Evolutionary conservation across 1,140 invertebrate genomes (phyloP), one percentile per base, ranked within the genome.

Genomic region (Daktulosphaira vitifoliae): DNA sequence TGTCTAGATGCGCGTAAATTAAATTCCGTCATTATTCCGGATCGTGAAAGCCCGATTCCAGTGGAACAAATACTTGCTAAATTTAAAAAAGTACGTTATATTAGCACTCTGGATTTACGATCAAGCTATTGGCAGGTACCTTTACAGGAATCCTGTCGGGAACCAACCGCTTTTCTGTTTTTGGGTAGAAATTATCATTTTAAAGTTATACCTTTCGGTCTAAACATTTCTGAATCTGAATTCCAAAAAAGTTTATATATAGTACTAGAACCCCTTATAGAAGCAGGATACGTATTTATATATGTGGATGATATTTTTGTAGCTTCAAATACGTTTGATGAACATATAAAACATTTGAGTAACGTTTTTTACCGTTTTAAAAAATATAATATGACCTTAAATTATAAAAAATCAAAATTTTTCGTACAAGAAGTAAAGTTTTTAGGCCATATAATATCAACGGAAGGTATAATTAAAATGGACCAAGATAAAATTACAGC

Each of bases 1-100:
- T 53, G 51, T 22, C 6, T 53, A 37, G 51, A 53, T 6, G 51
- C 51, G 11, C 51, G 51, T 22, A 26, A 18, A 13, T 29, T 52
- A 20, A 52, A 52, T 16, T 5, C 23, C 18, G 4, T 38, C 16
- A 53, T 53, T 22, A 18, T 53, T 7, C 51, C 51, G 6, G 20
- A 16, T 2, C 26, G 11, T 5, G 29, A 53, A 20, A 3, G 26
- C 3, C 37, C 51, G 2, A 11, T 18, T 13, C 51, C 33, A 15
- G 7, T 53, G 1, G 33, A 53, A 13, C 26, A 53, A 15, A 0
- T 38, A 11, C 20, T 53, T 5, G 51, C 51, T 22, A 26, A 29
- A 9, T 51, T 51, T 2, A 13, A 51, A 33, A 25, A 15, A 33
- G 25, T 25, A 2, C 23, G 16, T 8, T 51, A 22, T 38, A 20